Conservation (phyloP, 2,113 vertebrate genomes). For the Thamnaconus septentrionalis region DNA sequence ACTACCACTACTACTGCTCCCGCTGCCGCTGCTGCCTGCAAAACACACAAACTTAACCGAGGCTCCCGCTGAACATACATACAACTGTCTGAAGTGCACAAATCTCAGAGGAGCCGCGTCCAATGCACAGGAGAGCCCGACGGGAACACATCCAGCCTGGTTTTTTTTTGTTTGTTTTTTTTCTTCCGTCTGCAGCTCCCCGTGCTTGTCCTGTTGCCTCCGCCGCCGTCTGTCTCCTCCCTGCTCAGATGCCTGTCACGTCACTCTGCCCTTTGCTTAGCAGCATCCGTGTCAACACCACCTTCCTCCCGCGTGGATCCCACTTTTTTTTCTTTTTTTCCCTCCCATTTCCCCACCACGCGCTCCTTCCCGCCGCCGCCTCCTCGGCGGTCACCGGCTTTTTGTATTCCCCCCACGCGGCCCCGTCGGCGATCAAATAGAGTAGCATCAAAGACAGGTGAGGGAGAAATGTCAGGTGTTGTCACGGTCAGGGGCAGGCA, state of each 20-base stretch:
- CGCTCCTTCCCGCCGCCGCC: no score
- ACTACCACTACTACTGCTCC: no score
- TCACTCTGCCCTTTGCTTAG: constrained; percentile 78
- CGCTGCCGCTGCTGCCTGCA: no score
- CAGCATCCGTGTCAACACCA: constrained; percentile 73
- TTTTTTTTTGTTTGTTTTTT: constrained; percentile 30
- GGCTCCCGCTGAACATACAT: constrained; percentile 4
- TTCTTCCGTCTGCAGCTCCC: constrained; percentile 15
- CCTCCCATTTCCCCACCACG: no score
- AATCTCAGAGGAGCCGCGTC: constrained; percentile 43
- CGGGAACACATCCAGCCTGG: no score
- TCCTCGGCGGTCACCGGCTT: no score
- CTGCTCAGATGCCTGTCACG: constrained; percentile 72
- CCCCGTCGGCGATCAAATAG: constrained; percentile 52
- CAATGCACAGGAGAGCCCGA: constrained; percentile 54
- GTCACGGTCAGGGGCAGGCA: constrained; percentile 34
- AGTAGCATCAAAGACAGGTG: constrained; percentile 49
- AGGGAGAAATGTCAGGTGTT: constrained; percentile 57
- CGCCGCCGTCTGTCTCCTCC: constrained; percentile 33
- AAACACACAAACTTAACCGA: no score
- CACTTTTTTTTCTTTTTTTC: constrained; percentile 39
- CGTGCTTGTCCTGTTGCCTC: constrained; percentile 27
- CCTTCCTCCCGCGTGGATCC: constrained; percentile 70
- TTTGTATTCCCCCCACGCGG: no score
- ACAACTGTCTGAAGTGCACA: constrained; percentile 42